These are phyloP conservation scores for Anniella stebbinsi DNA, from an alignment of 2,797 vertebrate genomes.

Conservation along the genomic window DNA sequence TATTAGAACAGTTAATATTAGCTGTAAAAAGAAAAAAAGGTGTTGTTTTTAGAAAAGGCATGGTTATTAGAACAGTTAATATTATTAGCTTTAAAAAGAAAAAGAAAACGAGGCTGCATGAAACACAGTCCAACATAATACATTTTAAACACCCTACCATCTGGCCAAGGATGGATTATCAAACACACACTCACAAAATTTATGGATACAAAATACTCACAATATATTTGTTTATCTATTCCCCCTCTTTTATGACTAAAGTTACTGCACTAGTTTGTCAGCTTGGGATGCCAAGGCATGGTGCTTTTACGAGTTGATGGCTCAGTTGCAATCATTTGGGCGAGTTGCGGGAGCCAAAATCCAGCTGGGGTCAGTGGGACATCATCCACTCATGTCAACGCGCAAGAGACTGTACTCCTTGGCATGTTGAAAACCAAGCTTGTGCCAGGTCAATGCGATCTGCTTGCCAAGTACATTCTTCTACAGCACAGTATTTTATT, in stretches of 20 bases:
- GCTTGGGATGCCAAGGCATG: neutral
- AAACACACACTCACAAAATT: neutral
- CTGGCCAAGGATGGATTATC: conserved; percentile 22
- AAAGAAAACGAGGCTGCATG: conserved; percentile 12
- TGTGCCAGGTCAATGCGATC: neutral
- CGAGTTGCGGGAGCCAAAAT: neutral
- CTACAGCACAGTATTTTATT: neutral
- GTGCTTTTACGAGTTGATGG: conserved; percentile 35
- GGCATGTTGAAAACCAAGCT: neutral
- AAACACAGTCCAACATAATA: neutral
- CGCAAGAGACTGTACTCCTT: neutral
- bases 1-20: neutral
- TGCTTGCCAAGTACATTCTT: neutral
- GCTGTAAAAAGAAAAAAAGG: neutral
- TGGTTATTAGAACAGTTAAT: neutral
- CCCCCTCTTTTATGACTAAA: conserved; percentile 11
- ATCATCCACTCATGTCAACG: neutral
- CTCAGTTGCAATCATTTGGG: neutral
- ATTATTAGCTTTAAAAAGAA: neutral
- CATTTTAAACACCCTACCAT: neutral
- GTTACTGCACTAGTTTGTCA: neutral
- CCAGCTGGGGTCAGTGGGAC: too few relatives aligned
- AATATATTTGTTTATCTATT: neutral
- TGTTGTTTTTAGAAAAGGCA: neutral
- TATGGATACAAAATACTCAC: conserved; percentile 31